Evolutionary conservation across 2,113 vertebrate species (phyloP).

Genomic region (Zosterops lateralis): DNA sequence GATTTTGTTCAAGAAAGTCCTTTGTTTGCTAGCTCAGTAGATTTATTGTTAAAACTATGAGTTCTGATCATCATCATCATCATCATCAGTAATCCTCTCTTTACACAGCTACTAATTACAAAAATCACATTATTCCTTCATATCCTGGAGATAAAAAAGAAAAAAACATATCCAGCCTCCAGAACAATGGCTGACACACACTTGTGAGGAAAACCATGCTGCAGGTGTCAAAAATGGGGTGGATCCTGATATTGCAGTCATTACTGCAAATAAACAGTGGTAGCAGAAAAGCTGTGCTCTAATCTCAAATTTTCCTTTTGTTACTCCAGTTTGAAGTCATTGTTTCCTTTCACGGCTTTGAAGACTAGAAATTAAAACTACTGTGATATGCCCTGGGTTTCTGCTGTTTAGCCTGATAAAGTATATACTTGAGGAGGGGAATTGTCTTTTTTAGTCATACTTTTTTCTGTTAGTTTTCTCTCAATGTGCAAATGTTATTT

Average conservation of each 20-base stretch:
- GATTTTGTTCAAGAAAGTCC: not conserved
- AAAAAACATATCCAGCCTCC: not conserved
- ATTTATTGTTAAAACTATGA: not conserved
- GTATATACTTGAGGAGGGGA: not conserved
- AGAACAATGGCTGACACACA: not conserved
- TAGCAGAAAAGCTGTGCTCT: not conserved
- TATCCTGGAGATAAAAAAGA: not conserved
- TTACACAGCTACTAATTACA: not conserved
- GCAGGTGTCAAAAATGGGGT: not conserved
- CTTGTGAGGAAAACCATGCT: not conserved
- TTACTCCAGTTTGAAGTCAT: not conserved
- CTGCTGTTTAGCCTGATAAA: not conserved
- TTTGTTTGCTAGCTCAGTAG: not conserved
- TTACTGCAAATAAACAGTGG: not conserved
- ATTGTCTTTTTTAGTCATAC: not conserved
- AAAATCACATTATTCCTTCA: not conserved
- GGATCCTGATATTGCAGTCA: not conserved
- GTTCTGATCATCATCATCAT: not conserved
- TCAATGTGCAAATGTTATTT: not conserved
- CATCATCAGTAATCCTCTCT: not conserved
- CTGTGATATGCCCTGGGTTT: not conserved
- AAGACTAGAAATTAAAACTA: not conserved
- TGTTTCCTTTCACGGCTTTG: not conserved
- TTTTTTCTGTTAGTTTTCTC: not conserved
- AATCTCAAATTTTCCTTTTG: not conserved